Evolutionary conservation across 2,888 invertebrate species (phyloP).

Genomic region (Xiphydria camelus): DNA sequence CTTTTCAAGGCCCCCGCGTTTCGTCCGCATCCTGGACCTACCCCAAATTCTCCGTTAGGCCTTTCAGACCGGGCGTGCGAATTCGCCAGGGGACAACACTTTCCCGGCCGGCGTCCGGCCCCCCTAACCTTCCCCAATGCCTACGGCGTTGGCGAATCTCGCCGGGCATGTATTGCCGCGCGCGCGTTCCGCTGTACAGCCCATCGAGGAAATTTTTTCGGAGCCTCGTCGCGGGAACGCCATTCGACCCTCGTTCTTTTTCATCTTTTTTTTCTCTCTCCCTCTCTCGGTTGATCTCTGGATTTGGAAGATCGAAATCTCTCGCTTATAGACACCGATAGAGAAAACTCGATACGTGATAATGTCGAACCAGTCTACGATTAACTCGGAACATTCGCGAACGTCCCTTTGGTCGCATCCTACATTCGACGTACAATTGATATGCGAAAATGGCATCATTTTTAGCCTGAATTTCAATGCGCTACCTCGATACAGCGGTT

Average conservation of each 20-base stretch:
- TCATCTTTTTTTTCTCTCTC: slow-evolving; percentile 3
- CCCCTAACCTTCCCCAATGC: slow-evolving; percentile 54
- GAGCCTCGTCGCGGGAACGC: not conserved
- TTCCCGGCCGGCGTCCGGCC: slow-evolving; percentile 41
- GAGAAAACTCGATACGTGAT: too few species aligned
- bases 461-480: too few species aligned
- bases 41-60: slow-evolving; percentile 50
- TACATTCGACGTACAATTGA: too few species aligned
- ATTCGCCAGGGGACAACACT: slow-evolving; percentile 39
- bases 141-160: slow-evolving; percentile 35
- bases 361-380: too few species aligned
- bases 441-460: too few species aligned
- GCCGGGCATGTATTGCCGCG: slow-evolving; percentile 43
- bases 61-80: slow-evolving; percentile 27
- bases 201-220: slow-evolving; percentile 25
- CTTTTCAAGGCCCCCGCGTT: not conserved
- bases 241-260: too few species aligned
- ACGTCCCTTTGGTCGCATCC: too few species aligned
- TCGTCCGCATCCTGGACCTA: slow-evolving; percentile 35
- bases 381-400: too few species aligned
- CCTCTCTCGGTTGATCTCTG: too few species aligned
- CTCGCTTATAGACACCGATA: too few species aligned
- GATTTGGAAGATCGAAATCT: too few species aligned
- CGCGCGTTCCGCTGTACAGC: slow-evolving; percentile 33
- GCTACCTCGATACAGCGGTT: too few species aligned